Evolutionary conservation across 2,797 vertebrate genomes (phyloP).

Genomic region (Cephalopachus bancanus): DNA sequence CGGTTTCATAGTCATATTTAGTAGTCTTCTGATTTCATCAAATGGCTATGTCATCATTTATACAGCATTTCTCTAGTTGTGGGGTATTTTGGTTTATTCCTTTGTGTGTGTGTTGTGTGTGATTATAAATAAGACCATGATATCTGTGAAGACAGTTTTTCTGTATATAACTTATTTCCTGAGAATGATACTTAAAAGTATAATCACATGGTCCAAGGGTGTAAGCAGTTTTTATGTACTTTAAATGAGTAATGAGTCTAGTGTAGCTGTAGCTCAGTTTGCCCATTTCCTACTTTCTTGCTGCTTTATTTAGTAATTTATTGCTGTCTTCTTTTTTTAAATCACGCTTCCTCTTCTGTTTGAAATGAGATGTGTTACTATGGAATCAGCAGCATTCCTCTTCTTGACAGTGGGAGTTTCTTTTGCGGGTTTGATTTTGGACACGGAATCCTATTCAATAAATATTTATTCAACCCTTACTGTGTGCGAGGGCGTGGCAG

Average conservation of each 20-base stretch:
- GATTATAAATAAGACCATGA: not conserved
- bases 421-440: not conserved
- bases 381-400: not conserved
- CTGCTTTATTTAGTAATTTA: not conserved
- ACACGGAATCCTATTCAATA: not conserved
- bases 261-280: not conserved
- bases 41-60: not conserved
- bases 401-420: not conserved
- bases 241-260: not conserved
- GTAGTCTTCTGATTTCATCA: not conserved
- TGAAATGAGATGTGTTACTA: not conserved
- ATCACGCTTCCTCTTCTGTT: not conserved
- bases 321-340: not conserved
- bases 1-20: not conserved
- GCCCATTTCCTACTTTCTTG: not conserved
- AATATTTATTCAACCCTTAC: not conserved
- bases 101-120: not conserved
- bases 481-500: not conserved
- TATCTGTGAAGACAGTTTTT: not conserved
- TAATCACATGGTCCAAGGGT: not conserved
- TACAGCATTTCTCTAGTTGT: not conserved
- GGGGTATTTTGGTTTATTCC: not conserved
- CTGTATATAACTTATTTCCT: not conserved
- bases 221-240: not conserved
- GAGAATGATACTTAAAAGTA: not conserved